phyloP scores from a whole-genome alignment of 2,797 vertebrate genomes.

The Chiroxiphia lanceolata region DNA sequence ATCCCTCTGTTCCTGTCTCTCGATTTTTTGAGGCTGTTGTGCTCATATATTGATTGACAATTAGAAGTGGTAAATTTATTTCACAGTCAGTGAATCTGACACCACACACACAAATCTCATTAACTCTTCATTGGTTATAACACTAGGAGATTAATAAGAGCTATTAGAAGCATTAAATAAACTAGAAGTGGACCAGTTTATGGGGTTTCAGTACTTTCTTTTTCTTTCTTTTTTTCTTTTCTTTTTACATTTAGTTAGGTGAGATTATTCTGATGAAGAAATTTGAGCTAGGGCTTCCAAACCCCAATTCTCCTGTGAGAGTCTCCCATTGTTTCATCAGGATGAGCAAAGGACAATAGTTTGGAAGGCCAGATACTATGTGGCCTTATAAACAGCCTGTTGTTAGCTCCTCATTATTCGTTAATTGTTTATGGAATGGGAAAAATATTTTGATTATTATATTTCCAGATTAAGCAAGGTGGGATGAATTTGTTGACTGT shows the following conservation, averaged over 20 bases:
- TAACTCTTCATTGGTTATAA: background rate
- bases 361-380: background rate
- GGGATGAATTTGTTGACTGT: background rate
- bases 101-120: background rate
- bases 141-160: background rate
- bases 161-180: background rate
- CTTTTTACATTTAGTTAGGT: background rate
- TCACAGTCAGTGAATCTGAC: background rate
- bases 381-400: background rate
- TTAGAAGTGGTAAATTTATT: background rate
- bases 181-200: background rate
- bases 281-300: background rate
- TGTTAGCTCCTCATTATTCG: background rate
- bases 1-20: background rate
- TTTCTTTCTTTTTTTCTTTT: background rate
- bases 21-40: fast-evolving
- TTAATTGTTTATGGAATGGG: background rate
- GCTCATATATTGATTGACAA: background rate
- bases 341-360: background rate
- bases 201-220: background rate
- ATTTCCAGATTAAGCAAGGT: background rate
- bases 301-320: background rate
- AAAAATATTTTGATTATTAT: background rate
- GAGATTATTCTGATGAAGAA: background rate
- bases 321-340: background rate